Conservation (phyloP, 2,797 vertebrate species). For the Lepus oiostolus region DNA sequence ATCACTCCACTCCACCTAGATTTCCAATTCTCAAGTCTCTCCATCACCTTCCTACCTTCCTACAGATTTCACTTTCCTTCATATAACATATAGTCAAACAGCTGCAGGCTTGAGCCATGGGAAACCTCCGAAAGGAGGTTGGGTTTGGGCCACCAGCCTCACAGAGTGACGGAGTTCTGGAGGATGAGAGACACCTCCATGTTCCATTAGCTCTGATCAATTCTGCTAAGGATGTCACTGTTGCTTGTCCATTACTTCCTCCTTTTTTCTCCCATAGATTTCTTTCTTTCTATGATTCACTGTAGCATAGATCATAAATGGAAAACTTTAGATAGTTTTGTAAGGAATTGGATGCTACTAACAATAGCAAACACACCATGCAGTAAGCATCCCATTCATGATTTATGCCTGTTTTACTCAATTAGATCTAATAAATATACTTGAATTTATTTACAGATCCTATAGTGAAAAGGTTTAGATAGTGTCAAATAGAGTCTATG, state of each 20-base stretch:
- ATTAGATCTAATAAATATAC: neutral
- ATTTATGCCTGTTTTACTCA: neutral
- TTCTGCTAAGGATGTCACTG: no score
- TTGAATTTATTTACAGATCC: neutral
- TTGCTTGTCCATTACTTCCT: no score
- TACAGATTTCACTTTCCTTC: no score
- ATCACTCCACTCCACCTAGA: neutral
- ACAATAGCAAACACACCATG: neutral
- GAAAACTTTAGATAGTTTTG: neutral
- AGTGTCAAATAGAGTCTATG: neutral
- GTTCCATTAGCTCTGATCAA: neutral
- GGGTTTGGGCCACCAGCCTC: neutral
- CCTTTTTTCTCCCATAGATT: neutral
- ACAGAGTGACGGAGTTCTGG: neutral
- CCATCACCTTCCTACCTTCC: neutral
- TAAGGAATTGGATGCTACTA: neutral
- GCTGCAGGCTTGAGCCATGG: neutral
- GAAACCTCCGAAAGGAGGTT: rapidly evolving
- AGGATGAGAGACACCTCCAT: neutral
- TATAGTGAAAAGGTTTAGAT: neutral
- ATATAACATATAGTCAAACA: neutral
- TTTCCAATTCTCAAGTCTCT: neutral
- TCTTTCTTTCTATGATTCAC: neutral
- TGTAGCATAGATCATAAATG: no score
- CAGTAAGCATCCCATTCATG: neutral